Evolutionary conservation across 2,113 vertebrate species (phyloP), one percentile per base, ranked within the genome.

Genomic region (Cyanistes caeruleus): DNA sequence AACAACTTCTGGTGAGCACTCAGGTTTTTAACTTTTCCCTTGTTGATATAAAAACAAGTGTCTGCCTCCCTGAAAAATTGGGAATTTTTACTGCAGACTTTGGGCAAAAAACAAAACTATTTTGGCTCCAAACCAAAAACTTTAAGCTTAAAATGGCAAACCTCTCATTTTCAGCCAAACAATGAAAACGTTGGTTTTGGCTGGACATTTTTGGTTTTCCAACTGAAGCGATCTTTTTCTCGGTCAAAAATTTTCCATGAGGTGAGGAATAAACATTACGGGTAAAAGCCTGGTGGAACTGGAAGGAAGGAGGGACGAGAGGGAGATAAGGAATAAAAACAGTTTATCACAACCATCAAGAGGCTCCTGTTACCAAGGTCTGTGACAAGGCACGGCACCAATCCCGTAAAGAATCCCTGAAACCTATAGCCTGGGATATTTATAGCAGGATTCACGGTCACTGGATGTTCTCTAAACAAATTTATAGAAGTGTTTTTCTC

Each of bases 401-500:
- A 80, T 62, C 43, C 1, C 9, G 93, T 84, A 13, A 87, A 94
- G 76, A 78, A 97, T 90, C 72, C 64, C 96, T 96, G 95, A 97
- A 96, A 96, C 92, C 92, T 96, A 95, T 96, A 97, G 94, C 83
- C 83, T 82, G 89, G 85, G 97, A 58, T 98, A 97, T 97, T 97
- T 97, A 96, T 93, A 94, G 93, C 62, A 20, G 93, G 97, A 96
- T 95, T 98, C 98, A 98, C 25, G 97, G 97, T 95, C 96, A 97
- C 94, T 97, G 95, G 43, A 80, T 96, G 97, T 92, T 94, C 97
- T 96, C 97, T 96, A 97, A 98, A 98, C 97, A 98, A 85, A 97
- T 97, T 97, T 98, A 98, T 97, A 92, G 97, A 96, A 95, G 88
- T 97, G 96, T 97, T 98, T 98, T 98, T 96, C 95, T 97, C 94